phyloP scores from a whole-genome alignment of 2,113 vertebrate genomes.

The Tor tambroides region DNA sequence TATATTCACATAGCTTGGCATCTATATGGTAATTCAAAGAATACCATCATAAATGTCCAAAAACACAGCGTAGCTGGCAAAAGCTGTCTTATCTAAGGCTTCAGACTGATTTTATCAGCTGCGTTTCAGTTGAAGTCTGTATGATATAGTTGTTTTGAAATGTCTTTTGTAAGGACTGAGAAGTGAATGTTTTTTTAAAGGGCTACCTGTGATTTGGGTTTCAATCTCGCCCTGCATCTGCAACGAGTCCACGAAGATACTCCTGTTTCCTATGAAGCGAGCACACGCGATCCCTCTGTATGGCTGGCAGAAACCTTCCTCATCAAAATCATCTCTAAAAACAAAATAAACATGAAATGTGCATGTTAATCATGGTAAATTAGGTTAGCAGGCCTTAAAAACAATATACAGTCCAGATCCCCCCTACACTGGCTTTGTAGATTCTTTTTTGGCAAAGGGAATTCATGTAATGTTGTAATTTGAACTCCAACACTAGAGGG shows the following conservation, averaged over 20 bases:
- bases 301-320: slow-evolving; percentile 97
- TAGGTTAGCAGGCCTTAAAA: background rate
- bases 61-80: background rate
- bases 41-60: background rate
- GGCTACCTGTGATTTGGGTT: slow-evolving; percentile 95
- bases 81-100: background rate
- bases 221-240: slow-evolving; percentile 99
- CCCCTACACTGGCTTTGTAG: background rate
- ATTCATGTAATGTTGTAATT: slow-evolving; percentile 18
- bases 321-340: slow-evolving; percentile 88
- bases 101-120: background rate
- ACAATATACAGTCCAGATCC: background rate
- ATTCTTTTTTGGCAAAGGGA: background rate
- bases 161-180: background rate
- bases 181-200: background rate
- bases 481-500: slow-evolving; percentile 67
- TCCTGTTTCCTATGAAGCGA: slow-evolving; percentile 94
- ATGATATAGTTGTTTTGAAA: background rate
- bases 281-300: slow-evolving; percentile 98
- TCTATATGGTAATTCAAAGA: background rate
- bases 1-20: background rate
- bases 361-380: background rate
- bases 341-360: slow-evolving; percentile 51
- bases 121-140: background rate
- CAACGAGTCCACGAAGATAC: slow-evolving; percentile 97